Percentiles rank a stretch among this genome's conserved stretches.
phyloP scores from a whole-genome alignment of 2,113 vertebrate species.

The Ifrita kowaldi region DNA sequence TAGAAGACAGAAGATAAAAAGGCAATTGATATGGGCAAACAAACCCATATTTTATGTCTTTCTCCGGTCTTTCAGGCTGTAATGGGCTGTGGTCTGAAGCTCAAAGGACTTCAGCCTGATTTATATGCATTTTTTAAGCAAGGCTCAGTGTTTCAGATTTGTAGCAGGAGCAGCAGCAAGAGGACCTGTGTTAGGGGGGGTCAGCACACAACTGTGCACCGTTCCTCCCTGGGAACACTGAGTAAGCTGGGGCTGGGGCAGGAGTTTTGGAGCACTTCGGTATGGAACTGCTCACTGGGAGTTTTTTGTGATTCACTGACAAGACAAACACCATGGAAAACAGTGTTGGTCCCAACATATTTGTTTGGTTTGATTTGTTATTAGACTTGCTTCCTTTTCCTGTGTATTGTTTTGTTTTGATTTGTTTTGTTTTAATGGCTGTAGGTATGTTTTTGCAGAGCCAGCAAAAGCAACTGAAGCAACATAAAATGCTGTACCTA shows the following conservation, averaged over 20 bases:
- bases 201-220: background rate
- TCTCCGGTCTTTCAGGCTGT: background rate
- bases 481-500: background rate
- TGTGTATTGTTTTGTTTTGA: background rate
- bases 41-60: constrained; percentile 53
- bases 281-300: background rate
- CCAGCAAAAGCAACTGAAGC: background rate
- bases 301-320: background rate
- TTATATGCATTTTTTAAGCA: constrained; percentile 49
- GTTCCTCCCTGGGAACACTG: background rate
- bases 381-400: background rate
- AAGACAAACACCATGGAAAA: background rate
- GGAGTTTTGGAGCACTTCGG: background rate
- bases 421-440: background rate
- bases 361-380: background rate
- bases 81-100: constrained; percentile 6
- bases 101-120: constrained; percentile 28
- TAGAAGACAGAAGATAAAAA: constrained; percentile 56
- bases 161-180: background rate
- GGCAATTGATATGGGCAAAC: constrained; percentile 56
- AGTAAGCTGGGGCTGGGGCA: background rate
- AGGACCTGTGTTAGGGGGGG: background rate
- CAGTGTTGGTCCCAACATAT: background rate
- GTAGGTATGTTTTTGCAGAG: background rate
- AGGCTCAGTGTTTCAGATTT: constrained; percentile 10